Base-by-base conservation (phyloP, 2,113 vertebrate genomes). In the Gasterosteus aculeatus region DNA sequence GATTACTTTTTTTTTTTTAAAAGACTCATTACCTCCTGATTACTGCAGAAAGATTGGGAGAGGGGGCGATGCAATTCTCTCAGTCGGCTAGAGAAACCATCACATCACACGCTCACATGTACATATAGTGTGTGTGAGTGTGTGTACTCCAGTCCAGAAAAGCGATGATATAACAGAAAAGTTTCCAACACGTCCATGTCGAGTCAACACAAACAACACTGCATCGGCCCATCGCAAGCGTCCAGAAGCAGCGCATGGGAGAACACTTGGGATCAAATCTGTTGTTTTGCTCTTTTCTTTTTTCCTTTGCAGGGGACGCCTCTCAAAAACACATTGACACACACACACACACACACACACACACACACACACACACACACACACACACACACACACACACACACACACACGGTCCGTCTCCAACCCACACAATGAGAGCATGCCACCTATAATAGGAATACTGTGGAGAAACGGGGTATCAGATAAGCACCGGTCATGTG, bases 151-250 rank as follows among this genome's bases (percentile, higher is more conserved):
- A 69, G 71, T 62, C 46, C 68, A 65, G 68, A 61, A 70, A 29
- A 63, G 81, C 54, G 61, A 47, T 88, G 84, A 90, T 85, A 85
- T 85, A 86, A 90, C 77, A 71, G 58, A 51, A 54, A 88, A 86
- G 76, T 84, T 87, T 31, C 35, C 56, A 77, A 76, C 70, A 71
- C 71, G 65, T 85, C 51, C 47, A 62, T 14, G 26, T 44, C 33
- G 53, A 72, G 26, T 22, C 49, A 58, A 42, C 19, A 60, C 16
- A 49, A 29, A 31, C 26, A 4, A 47, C 3, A 18, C 51, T 60
- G 18, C n/a, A 57, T 67, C 62, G 65, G 15, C 8, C 31, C 47
- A 35, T 14, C 0, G 31, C 26, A 7, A 31, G 39, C 5, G n/a
- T 26, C 4, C 31, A 38, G 46, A 58, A 51, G 3, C n/a, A 56